phyloP scores from a whole-genome alignment of 2,888 invertebrate genomes.

The Agriopis leucophaearia region DNA sequence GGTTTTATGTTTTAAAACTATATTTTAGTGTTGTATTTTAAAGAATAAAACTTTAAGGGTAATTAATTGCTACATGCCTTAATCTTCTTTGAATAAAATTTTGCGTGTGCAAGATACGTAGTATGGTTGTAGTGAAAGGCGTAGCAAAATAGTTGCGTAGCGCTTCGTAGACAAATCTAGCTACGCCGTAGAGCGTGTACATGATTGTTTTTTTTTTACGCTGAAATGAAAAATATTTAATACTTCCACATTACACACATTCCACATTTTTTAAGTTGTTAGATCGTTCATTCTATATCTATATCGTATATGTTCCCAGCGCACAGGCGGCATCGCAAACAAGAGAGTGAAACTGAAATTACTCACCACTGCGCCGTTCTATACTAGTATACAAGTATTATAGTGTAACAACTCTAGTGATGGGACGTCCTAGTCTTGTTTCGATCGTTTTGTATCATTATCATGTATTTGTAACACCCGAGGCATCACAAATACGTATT shows the following conservation, averaged over 20 bases:
- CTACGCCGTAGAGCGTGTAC: conserved; percentile 35
- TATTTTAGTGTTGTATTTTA: background rate
- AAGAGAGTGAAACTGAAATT: conserved; percentile 73
- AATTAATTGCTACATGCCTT: background rate
- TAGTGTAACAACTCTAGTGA: conserved; percentile 77
- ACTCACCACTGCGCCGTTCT: conserved; percentile 65
- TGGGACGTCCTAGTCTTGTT: conserved; percentile 40
- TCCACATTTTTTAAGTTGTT: too few relatives aligned
- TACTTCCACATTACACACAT: too few relatives aligned
- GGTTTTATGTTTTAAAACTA: conserved; percentile 23
- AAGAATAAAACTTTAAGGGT: background rate
- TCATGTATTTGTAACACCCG: too few relatives aligned
- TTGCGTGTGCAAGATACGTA: background rate
- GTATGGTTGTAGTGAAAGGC: background rate
- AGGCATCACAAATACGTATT: too few relatives aligned
- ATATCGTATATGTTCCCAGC: conserved; percentile 4
- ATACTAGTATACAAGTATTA: conserved; percentile 36
- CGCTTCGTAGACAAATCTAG: conserved; percentile 42
- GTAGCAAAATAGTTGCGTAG: conserved; percentile 34
- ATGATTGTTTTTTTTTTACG: background rate
- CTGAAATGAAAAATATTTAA: too few relatives aligned
- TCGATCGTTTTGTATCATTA: too few relatives aligned
- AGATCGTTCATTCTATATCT: too few relatives aligned
- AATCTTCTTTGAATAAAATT: background rate
- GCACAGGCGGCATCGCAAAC: conserved; percentile 24